Evolutionary conservation across 2,113 vertebrate species (phyloP).

Genomic region (Pygoscelis antarcticus): DNA sequence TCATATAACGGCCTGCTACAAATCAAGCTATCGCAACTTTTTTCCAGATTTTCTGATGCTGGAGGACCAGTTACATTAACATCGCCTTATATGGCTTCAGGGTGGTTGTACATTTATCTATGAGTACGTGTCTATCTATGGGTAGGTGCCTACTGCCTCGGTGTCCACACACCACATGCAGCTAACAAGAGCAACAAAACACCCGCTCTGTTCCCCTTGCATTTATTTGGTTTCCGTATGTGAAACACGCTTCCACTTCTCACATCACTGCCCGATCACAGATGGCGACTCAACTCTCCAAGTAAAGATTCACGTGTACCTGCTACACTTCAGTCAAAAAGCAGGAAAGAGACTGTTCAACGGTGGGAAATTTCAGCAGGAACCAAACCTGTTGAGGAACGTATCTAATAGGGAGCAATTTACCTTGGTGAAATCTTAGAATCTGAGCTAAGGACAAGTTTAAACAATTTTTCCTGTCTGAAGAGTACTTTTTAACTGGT

Average conservation of each 20-base stretch:
- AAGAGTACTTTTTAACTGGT: neutral
- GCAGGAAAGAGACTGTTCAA: neutral
- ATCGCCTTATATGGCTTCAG: neutral
- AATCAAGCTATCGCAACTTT: neutral
- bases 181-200: neutral
- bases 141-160: neutral
- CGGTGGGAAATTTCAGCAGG: neutral
- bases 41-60: neutral
- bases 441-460: neutral
- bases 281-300: accelerated
- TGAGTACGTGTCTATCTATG: neutral
- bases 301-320: accelerated
- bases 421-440: neutral
- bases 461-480: neutral
- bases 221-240: neutral
- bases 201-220: neutral
- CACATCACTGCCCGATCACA: neutral
- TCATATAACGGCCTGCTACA: neutral
- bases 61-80: neutral
- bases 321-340: too few species aligned
- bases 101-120: neutral
- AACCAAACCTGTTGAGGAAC: neutral
- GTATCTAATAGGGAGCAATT: neutral
- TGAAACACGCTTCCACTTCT: neutral
- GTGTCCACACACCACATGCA: accelerated